Conservation (phyloP, 2,797 vertebrate species). For the Discoglossus pictus region DNA sequence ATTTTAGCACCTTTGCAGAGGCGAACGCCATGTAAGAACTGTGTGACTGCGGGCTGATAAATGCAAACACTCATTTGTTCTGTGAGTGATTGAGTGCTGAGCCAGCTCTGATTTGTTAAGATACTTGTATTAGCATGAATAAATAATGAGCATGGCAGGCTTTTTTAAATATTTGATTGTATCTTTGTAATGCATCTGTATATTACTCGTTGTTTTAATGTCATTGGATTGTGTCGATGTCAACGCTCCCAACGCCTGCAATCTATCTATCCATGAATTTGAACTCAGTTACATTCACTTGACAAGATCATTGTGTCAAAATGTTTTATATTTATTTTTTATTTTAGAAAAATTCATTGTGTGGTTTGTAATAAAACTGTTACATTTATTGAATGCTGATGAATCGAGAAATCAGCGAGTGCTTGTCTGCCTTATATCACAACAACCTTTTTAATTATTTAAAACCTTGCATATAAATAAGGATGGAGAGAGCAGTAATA, state of each 20-base stretch:
- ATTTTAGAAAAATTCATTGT: conserved; percentile 30
- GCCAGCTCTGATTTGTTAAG: conserved; percentile 98
- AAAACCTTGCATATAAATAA: conserved; percentile 34
- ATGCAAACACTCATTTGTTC: conserved; percentile 89
- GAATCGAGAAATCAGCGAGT: conserved; percentile 41
- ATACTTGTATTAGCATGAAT: conserved; percentile 99
- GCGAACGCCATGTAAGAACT: conserved; percentile 59
- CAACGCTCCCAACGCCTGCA: conserved; percentile 75
- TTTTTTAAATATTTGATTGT: conserved; percentile 98
- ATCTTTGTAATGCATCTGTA: conserved; percentile 88
- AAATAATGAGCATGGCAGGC: conserved; percentile 91
- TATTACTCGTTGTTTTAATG: conserved; percentile 85
- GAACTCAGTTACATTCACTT: conserved; percentile 82
- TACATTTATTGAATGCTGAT: conserved; percentile 42
- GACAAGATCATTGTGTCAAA: conserved; percentile 60
- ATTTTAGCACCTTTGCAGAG: conserved; percentile 73
- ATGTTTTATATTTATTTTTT: conserved; percentile 57
- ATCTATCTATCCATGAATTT: conserved; percentile 88
- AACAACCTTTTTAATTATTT: conserved; percentile 49
- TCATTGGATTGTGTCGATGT: conserved; percentile 90
- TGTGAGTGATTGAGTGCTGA: conserved; percentile 94
- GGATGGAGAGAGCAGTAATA: conserved; percentile 18
- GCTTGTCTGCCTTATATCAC: conserved; percentile 24
- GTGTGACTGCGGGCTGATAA: conserved; percentile 83
- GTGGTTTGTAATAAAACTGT: conserved; percentile 3